Evolutionary conservation across 64 coral and sea anemone genomes (phyloP).

Genomic region (Orbicella faveolata): DNA sequence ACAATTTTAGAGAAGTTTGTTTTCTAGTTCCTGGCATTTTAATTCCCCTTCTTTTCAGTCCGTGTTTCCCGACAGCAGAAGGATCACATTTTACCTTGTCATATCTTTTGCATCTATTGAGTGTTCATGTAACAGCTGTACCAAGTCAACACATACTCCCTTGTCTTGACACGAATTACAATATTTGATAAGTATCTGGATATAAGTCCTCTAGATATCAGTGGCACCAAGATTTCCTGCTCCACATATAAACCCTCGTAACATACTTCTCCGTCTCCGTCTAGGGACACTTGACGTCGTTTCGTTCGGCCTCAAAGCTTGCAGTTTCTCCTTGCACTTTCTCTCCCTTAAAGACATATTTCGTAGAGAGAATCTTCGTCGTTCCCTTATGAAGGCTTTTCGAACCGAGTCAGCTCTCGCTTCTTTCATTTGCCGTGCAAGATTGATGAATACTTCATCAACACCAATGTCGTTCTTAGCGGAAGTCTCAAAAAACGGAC

Average conservation of each 20-base stretch:
- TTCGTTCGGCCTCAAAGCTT: slow-evolving; percentile 57
- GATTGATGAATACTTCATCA: slow-evolving; percentile 66
- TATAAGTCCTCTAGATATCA: neutral
- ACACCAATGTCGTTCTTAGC: slow-evolving; percentile 85
- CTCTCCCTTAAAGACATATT: slow-evolving; percentile 63
- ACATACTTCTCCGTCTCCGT: slow-evolving; percentile 18
- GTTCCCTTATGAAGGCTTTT: slow-evolving; percentile 63
- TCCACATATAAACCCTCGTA: slow-evolving; percentile 78
- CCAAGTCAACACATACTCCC: neutral
- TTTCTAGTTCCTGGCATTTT: too few relatives aligned
- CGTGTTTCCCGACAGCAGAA: too few relatives aligned
- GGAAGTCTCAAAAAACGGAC: slow-evolving; percentile 81
- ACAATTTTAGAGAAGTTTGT: too few relatives aligned
- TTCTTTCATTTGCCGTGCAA: slow-evolving; percentile 65
- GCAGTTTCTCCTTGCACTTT: slow-evolving; percentile 78
- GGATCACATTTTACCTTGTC: too few relatives aligned
- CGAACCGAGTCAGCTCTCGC: slow-evolving; percentile 23
- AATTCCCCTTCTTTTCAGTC: too few relatives aligned
- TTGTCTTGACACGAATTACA: neutral
- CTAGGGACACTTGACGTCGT: neutral
- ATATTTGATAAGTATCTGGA: neutral
- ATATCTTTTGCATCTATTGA: too few relatives aligned
- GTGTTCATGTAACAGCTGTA: neutral
- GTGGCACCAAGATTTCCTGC: slow-evolving; percentile 27
- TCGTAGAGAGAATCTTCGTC: slow-evolving; percentile 66